phyloP scores from a whole-genome alignment of 2,113 vertebrate species.

The Salvelinus sp. region DNA sequence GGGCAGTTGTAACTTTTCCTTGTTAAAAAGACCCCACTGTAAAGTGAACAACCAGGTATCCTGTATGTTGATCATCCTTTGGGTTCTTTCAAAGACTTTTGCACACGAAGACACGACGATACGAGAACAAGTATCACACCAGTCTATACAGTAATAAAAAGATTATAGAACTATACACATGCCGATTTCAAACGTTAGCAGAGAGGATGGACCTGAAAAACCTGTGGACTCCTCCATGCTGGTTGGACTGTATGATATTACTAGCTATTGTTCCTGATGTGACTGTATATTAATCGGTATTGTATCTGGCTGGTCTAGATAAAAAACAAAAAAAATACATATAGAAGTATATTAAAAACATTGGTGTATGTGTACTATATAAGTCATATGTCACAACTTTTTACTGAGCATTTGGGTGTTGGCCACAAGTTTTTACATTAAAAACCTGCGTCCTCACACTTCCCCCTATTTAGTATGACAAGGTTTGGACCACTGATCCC shows the following conservation, averaged over 20 bases:
- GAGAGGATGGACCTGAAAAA: conserved; percentile 50
- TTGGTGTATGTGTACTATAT: conserved; percentile 88
- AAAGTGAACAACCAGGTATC: conserved; percentile 69
- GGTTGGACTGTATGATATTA: conserved; percentile 67
- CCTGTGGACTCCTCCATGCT: conserved; percentile 54
- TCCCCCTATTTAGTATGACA: conserved; percentile 73
- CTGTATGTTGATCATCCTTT: conserved; percentile 66
- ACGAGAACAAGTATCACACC: conserved; percentile 76
- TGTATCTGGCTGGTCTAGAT: conserved; percentile 98
- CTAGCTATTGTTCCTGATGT: conserved; percentile 69
- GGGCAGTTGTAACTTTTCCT: conserved; percentile 65
- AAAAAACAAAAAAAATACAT: conserved; percentile 75
- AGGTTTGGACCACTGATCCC: conserved; percentile 74
- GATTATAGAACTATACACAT: conserved; percentile 67
- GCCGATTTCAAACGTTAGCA: conserved; percentile 62
- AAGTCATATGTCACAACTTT: conserved; percentile 81
- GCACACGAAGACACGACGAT: conserved; percentile 85
- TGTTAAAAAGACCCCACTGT: conserved; percentile 51
- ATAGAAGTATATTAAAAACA: conserved; percentile 82
- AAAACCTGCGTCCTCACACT: conserved; percentile 79
- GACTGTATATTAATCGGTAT: conserved; percentile 78
- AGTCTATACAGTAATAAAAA: conserved; percentile 71
- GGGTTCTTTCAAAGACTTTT: conserved; percentile 70
- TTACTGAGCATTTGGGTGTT: conserved; percentile 79
- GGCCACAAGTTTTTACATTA: conserved; percentile 87